Base-by-base conservation (phyloP, 2,797 vertebrate genomes). In the Bradypodion pumilum region DNA sequence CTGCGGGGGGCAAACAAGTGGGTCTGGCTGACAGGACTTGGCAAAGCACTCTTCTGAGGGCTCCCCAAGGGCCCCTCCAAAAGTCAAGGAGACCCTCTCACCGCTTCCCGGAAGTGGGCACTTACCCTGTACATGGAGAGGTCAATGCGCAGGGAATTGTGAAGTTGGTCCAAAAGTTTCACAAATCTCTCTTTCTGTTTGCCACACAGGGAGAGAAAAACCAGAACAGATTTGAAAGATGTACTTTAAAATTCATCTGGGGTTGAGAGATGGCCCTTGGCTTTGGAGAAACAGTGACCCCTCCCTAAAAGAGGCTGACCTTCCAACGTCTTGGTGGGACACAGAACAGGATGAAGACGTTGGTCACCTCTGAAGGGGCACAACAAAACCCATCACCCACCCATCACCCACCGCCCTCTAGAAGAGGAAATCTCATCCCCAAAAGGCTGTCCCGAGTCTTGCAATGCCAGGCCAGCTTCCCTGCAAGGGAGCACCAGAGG, bases 61-160 rank as follows among this genome's bases (percentile, higher is more conserved):
- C 23, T 32, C n/a, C n/a, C n/a, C n/a, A n/a, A n/a, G n/a, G 2
- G 2, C 62, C 62, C 19, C 8, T n/a, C n/a, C n/a, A n/a, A 3
- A 19, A 3, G 16, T 66, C 16, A 69, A 23, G 68, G 25, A n/a
- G 63, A 13, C 5, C 13, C 70, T 12, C 70, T 12, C 10, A 3
- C 0, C 1, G 1, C 2, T 32, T 5, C 4, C 42, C n/a, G n/a
- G 4, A 1, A 27, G 1, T 69, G 81, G 60, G 65, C 35, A 95
- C 98, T 96, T 93, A 99, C 99, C 92, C 99, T 96, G 86, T 99
- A 99, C 84, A 97, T 99, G 9, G 99, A 99, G 69, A 99, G 98
- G 94, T 99, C 98, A 73, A 99, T 99, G 32, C 98, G 97, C 82
- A 99, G 91, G 35, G 98, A 99, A 91, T 99, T 99, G 95, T 99